Conservation (phyloP, 1,140 invertebrate genomes). For the Hycleus cichorii region DNA sequence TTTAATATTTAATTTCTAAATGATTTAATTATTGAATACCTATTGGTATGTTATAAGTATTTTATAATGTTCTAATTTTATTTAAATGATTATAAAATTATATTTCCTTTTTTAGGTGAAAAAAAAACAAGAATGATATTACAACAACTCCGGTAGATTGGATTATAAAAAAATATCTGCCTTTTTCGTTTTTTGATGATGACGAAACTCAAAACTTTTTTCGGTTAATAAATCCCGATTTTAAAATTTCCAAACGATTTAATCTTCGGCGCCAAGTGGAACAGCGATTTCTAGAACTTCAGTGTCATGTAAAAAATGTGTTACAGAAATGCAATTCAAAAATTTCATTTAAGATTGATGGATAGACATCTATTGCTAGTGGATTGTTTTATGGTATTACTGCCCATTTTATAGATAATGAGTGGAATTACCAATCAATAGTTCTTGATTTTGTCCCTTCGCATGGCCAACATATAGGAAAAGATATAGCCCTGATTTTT, state of each 20-base stretch:
- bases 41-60: no score
- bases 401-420: conserved; percentile 35
- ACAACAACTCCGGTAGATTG: not conserved
- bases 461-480: conserved; percentile 32
- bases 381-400: conserved; percentile 34
- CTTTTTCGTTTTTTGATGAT: conserved; percentile 35
- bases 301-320: conserved; percentile 27
- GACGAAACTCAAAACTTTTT: conserved; percentile 14
- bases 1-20: no score
- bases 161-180: conserved; percentile 31
- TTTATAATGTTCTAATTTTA: no score
- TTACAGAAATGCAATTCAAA: conserved; percentile 31
- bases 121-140: no score
- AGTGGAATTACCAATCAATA: conserved; percentile 33
- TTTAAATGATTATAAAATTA: no score
- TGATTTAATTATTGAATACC: no score
- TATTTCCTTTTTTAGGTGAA: no score
- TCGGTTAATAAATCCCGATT: no score
- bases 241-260: no score
- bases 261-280: no score
- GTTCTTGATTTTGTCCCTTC: conserved; percentile 37
- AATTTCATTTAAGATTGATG: conserved; percentile 38
- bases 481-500: conserved; percentile 33
- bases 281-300: conserved; percentile 22
- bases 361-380: conserved; percentile 32